Conservation (phyloP, 2,113 vertebrate species). For the Ranitomeya imitator region DNA sequence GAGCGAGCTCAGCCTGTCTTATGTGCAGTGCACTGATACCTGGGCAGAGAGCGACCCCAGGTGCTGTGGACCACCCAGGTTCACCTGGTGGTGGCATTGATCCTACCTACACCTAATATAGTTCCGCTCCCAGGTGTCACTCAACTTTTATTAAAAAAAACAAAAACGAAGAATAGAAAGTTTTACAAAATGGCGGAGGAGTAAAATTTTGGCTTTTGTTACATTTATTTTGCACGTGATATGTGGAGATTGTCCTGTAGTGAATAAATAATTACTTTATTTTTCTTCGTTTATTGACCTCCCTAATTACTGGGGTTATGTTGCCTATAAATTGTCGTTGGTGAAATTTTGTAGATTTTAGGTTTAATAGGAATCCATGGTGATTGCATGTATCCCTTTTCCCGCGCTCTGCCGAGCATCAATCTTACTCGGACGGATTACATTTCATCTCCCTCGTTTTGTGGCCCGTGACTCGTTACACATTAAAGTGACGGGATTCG, state of each 20-base stretch:
- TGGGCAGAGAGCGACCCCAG: too few species aligned
- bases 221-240: background rate
- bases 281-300: background rate
- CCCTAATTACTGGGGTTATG: background rate
- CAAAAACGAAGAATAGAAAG: background rate
- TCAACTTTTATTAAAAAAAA: background rate
- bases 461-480: conserved; percentile 42
- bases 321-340: background rate
- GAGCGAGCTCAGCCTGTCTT: too few species aligned
- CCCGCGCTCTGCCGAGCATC: background rate
- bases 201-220: background rate
- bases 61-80: too few species aligned
- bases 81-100: too few species aligned
- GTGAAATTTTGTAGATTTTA: conserved; percentile 17
- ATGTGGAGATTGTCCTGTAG: background rate
- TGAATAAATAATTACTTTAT: background rate
- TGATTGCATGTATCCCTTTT: background rate
- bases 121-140: background rate
- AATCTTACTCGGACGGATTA: conserved; percentile 25
- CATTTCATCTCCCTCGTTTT: conserved; percentile 26
- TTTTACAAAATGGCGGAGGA: background rate
- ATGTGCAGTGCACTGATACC: too few species aligned
- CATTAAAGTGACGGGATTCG: conserved; percentile 32
- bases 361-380: background rate
- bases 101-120: too few species aligned